Base-by-base conservation (phyloP, 1,140 invertebrate genomes). In the Zaprionus ornatus region DNA sequence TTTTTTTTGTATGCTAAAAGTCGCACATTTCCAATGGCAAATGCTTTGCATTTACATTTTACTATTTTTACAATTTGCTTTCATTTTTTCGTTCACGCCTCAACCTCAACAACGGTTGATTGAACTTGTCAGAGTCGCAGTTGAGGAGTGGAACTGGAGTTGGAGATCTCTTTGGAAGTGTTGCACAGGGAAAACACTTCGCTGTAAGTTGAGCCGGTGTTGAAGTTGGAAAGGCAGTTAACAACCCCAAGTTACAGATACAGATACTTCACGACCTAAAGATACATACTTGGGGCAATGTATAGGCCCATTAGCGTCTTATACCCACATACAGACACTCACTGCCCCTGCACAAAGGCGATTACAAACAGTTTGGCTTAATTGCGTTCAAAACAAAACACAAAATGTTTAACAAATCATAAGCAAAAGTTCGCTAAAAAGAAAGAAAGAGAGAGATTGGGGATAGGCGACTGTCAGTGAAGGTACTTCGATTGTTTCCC, bases 81-180 rank as follows among this genome's bases (percentile, higher is more conserved):
- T 86, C 82, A 86, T 78, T 85, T 85, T 82, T 82, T 57, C 65
- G 82, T 85, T 86, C 85, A 88, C 84, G 84, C 84, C 84, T 88
- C 71, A 83, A 83, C 69, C 83, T 80, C 84, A 80, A 90, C 84
- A 80, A 90, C 74, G 85, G 84, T 88, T 88, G 84, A 88, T 88
- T 88, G 84, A 88, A 88, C 84, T 90, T 87, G 83, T 87, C 76
- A 77, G 72, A 87, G 82, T 79, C 74, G 78, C 45, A 74, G 74
- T 78, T 74, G 74, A 5, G n/a, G 6, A 54, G 42, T 42, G 21
- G 9, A 40, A 21, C 66, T 78, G 74, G 64, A 74, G 79, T 61
- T 45, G 62, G 27, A 54, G 63, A 65, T 66, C 79, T 69, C 35
- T 61, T 71, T 72, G 57, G 35, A 73, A 54, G 74, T 75, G 61